Evolutionary conservation across 1,140 invertebrate species (phyloP), one percentile per base, ranked within the genome.

Genomic region (Heliconius himera): DNA sequence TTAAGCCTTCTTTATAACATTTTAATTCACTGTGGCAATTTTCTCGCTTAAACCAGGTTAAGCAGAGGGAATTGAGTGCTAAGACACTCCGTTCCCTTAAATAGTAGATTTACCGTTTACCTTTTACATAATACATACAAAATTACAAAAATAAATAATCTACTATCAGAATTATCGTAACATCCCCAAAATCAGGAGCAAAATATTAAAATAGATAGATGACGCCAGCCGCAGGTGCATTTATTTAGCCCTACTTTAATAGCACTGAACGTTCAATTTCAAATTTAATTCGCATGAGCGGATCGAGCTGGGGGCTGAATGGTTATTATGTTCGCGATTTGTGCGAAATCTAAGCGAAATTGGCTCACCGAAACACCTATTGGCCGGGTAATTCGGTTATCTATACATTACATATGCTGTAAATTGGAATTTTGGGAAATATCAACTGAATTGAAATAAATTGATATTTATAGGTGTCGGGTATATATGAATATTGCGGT

Each of bases 301-400:
- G 66, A 76, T 76, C 60, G 75, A 70, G 41, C 66, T 33, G 66
- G 66, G 41, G 66, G 26, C 75, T 46, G 41, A 76, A 76, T 76
- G 66, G 75, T 41, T 70, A 76, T 76, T 76, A 76, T 70, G 66
- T 70, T n/a, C 38, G 66, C 56, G 75, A 76, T 76, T 76, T 76
- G 75, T 76, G 75, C 70, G 75, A 76, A 76, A 76, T 60, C 75
- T 76, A 76, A 76, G 60, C 75, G 75, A 71, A 70, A 76, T 76
- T 76, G 75, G 60, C 75, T 76, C 75, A 60, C 66, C 75, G 75
- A 76, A 76, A 76, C 75, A 76, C 75, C 60, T 76, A 76, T 76
- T 70, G 66, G 46, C n/a, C 66, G 75, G 66, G 66, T 71, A 71
- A 70, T 70, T 33, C 75, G 26, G 75, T 76, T 76, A 76, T 76